These are phyloP conservation scores for Schlechtendalia chinensis DNA, from an alignment of 1,140 invertebrate genomes.

Conservation along the genomic window DNA sequence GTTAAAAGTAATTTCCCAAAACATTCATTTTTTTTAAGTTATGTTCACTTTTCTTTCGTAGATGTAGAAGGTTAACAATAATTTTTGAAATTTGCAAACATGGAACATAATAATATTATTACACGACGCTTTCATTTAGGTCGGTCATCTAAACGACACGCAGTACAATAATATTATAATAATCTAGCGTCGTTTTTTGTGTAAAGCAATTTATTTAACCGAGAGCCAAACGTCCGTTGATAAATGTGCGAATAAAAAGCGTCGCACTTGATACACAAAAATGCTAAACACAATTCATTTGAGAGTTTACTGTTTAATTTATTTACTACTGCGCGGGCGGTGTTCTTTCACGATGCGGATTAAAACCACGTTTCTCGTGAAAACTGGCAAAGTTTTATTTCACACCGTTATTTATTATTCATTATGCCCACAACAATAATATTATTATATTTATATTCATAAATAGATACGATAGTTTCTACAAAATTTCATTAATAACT, in stretches of 20 bases:
- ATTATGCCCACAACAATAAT: background rate
- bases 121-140: too few species aligned
- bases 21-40: too few species aligned
- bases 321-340: background rate
- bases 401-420: slow-evolving; percentile 6
- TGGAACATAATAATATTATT: too few species aligned
- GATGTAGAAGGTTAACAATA: too few species aligned
- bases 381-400: background rate
- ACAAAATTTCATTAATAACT: background rate
- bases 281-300: background rate
- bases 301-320: background rate
- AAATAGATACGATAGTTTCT: background rate
- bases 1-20: too few species aligned
- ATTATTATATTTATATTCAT: background rate
- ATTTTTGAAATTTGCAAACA: too few species aligned
- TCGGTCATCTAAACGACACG: too few species aligned
- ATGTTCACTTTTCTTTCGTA: too few species aligned
- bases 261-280: background rate
- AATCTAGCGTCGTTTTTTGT: too few species aligned
- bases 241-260: background rate
- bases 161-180: too few species aligned
- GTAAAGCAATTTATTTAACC: background rate
- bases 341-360: background rate
- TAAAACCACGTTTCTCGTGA: background rate
- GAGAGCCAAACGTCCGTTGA: background rate